These are phyloP conservation scores for Gymnothorax reevesii DNA, from an alignment of 2,797 vertebrate species.

Conservation along the genomic window DNA sequence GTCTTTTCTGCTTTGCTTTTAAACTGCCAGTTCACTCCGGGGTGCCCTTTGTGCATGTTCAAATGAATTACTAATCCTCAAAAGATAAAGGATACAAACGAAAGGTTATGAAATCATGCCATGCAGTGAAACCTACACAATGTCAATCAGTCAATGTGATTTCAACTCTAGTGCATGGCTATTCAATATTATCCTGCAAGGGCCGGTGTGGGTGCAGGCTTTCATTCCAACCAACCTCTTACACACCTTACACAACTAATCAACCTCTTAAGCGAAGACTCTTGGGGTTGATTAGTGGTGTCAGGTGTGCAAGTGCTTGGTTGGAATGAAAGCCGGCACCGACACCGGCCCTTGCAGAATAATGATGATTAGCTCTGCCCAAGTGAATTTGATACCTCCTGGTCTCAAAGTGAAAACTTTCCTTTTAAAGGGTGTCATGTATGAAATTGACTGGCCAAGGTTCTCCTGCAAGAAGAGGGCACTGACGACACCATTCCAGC, in stretches of 20 bases:
- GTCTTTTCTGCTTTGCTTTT: not conserved
- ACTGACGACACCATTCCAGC: constrained; percentile 60
- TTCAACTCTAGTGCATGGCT: too few relatives aligned
- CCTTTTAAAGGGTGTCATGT: constrained; percentile 55
- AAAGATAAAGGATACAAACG: not conserved
- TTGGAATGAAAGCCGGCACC: too few relatives aligned
- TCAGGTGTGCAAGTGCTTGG: too few relatives aligned
- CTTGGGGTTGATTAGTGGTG: too few relatives aligned
- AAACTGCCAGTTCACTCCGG: not conserved
- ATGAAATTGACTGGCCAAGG: constrained; percentile 50
- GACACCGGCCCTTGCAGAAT: too few relatives aligned
- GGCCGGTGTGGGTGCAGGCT: too few relatives aligned
- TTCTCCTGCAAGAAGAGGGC: constrained; percentile 57
- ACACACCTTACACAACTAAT: too few relatives aligned
- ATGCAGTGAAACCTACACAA: not conserved
- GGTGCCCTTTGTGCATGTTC: not conserved
- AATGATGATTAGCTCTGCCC: too few relatives aligned
- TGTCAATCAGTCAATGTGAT: not conserved
- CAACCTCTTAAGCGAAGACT: too few relatives aligned
- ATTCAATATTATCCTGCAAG: too few relatives aligned
- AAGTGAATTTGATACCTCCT: not conserved
- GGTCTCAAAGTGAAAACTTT: not conserved
- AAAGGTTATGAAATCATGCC: not conserved
- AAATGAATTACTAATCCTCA: not conserved
- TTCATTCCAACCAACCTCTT: too few relatives aligned